Base-by-base conservation (phyloP, 1,140 invertebrate species). In the Scaptomyza hsui region DNA sequence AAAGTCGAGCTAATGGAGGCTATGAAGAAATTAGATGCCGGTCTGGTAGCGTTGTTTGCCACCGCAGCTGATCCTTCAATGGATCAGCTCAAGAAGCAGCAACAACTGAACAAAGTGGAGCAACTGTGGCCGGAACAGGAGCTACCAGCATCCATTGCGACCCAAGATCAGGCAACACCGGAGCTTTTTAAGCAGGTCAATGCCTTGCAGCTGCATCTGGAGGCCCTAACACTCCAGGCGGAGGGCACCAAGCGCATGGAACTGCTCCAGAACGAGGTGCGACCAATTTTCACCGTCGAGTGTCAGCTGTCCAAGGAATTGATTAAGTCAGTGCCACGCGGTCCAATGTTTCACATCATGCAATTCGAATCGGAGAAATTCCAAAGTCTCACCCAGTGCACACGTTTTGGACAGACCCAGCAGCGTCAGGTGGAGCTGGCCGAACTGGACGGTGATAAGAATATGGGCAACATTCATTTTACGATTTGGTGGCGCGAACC, bases 301-400 rank as follows among this genome's bases (percentile, higher is more conserved):
- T 90, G 89, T 57, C 89, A 90, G 39, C 42, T 90, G 21, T 90
- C 89, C 4, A 59, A 81, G 18, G 83, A 90, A 0, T 44, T 90
- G 41, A 90, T 90, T 13, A 62, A 69, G 6, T 13, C 65, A 0
- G 72, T 89, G 59, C 71, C 80, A 26, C 89, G 80, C 29, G 57
- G 51, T 16, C 63, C 85, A 15, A 82, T 90, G 89, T 90, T 90
- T 39, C 75, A 90, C 24, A 72, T 90, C 29, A 90, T 90, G 85
- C 89, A 90, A 77, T 90, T 90, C 67, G 89, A 90, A 68, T 90
- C 89, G 60, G 89, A 90, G 57, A 90, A 90, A 32, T 90, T 90
- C 67, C 83, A 90, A 26, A 86, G 80, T 48, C 68, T 90, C n/a
- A 90, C 89, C 3, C 89, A 90, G 52, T 90, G 89, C 44, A 90